These are phyloP conservation scores for Micromesistius poutassou DNA, from an alignment of 2,797 vertebrate genomes.

Conservation along the genomic window DNA sequence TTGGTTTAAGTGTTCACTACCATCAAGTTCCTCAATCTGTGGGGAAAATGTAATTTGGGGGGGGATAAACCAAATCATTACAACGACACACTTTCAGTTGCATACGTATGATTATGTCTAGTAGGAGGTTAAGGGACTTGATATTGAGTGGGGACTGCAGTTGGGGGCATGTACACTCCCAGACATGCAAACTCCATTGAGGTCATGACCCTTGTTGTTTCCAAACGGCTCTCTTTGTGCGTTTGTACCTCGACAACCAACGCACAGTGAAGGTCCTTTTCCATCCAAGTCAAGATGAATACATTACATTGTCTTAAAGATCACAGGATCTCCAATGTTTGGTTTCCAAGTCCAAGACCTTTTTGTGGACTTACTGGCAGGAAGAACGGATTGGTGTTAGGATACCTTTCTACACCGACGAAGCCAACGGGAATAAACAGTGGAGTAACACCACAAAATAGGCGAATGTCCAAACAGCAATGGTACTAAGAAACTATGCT, in stretches of 20 bases:
- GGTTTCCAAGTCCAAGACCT: neutral
- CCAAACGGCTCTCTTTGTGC: neutral
- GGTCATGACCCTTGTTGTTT: neutral
- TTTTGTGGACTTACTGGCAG: neutral
- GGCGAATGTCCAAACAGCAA: neutral
- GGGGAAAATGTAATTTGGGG: slow-evolving; percentile 34
- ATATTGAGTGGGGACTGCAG: neutral
- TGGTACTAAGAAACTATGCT: neutral
- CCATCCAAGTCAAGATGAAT: neutral
- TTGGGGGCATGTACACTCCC: neutral
- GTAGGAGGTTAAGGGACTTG: neutral
- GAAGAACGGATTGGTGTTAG: neutral
- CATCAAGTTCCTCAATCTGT: slow-evolving; percentile 66
- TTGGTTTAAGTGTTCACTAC: slow-evolving; percentile 18
- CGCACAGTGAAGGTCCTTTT: neutral
- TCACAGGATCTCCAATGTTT: neutral
- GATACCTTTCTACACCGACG: neutral
- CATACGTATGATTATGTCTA: neutral
- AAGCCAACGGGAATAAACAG: neutral
- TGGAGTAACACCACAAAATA: neutral
- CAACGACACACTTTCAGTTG: neutral
- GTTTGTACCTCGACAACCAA: neutral
- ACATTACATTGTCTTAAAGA: neutral
- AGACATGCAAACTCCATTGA: neutral
- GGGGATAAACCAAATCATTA: neutral